Percentiles rank a stretch among this genome's conserved stretches.
phyloP scores from a whole-genome alignment of 2,888 invertebrate species.

The Operophtera brumata region DNA sequence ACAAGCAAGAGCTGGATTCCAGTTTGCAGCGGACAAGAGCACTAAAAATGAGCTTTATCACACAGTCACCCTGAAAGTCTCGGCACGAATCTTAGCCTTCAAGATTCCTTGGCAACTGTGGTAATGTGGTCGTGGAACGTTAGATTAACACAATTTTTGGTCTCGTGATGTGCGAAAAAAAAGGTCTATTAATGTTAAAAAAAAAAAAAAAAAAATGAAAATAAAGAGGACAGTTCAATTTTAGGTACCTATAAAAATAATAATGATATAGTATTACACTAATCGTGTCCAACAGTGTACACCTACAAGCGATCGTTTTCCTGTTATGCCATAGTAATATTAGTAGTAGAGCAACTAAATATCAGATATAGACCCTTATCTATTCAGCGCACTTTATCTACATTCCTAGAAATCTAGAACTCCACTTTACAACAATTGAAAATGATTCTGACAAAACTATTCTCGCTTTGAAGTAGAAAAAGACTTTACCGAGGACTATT shows the following conservation, averaged over 20 bases:
- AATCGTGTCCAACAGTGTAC: conserved; percentile 7
- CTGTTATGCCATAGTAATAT: conserved; percentile 1
- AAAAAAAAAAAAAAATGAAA: too few species aligned
- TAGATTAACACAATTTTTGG: too few species aligned
- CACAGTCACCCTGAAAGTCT: too few species aligned
- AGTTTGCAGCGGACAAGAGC: too few species aligned
- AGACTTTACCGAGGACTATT: conserved; percentile 11
- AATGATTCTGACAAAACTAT: conserved; percentile 13
- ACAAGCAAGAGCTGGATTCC: too few species aligned
- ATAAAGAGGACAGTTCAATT: background rate
- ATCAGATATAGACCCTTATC: conserved; percentile 1
- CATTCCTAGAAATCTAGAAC: conserved; percentile 5
- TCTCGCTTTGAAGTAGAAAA: conserved; percentile 10
- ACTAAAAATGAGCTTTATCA: too few species aligned
- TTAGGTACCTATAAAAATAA: background rate
- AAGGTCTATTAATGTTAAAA: too few species aligned
- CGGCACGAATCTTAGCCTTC: too few species aligned
- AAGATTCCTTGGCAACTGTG: too few species aligned
- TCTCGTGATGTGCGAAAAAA: too few species aligned
- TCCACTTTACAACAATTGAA: conserved; percentile 15
- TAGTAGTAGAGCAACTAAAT: conserved; percentile 9
- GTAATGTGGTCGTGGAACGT: too few species aligned
- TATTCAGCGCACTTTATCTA: background rate
- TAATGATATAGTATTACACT: background rate
- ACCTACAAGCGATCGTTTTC: conserved; percentile 12